Percentiles rank a stretch among this genome's conserved stretches.
phyloP scores from a whole-genome alignment of 2,888 invertebrate species.

The Drosophila recens region DNA sequence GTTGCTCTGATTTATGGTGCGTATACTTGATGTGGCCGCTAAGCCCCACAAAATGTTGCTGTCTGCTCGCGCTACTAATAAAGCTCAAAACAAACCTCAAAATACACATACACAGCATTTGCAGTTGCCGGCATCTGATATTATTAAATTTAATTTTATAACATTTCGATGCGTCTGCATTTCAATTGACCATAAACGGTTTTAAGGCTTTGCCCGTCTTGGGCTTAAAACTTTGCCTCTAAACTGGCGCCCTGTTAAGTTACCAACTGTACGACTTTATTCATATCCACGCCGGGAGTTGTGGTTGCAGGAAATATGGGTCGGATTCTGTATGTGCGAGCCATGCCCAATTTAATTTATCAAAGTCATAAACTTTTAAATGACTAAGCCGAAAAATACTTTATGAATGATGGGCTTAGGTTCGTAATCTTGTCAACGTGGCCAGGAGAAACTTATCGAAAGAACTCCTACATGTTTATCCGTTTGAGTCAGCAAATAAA shows the following conservation, averaged over 20 bases:
- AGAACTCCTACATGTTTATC: not conserved
- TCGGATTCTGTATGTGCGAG: slow-evolving; percentile 12
- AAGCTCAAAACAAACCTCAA: slow-evolving; percentile 58
- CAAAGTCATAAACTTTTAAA: slow-evolving; percentile 78
- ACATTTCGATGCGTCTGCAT: slow-evolving; percentile 77
- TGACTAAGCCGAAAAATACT: slow-evolving; percentile 59
- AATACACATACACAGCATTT: slow-evolving; percentile 18
- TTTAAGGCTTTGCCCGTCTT: slow-evolving; percentile 53
- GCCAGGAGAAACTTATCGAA: not conserved
- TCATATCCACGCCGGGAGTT: not conserved
- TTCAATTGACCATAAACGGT: slow-evolving; percentile 76
- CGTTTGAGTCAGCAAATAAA: slow-evolving; percentile 1
- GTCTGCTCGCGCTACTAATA: slow-evolving; percentile 18
- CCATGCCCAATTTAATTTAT: slow-evolving; percentile 76
- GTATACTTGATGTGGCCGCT: slow-evolving; percentile 76
- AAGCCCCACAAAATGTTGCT: slow-evolving; percentile 66
- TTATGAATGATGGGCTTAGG: slow-evolving; percentile 54
- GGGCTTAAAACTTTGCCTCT: slow-evolving; percentile 52
- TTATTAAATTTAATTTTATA: slow-evolving; percentile 80
- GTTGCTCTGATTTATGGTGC: slow-evolving; percentile 77
- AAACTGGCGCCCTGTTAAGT: slow-evolving; percentile 12
- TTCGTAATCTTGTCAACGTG: slow-evolving; percentile 25
- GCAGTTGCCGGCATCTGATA: slow-evolving; percentile 22
- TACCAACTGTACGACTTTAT: not conserved
- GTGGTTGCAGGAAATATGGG: slow-evolving; percentile 10